Evolutionary conservation across 2,888 invertebrate species (phyloP).

Genomic region (Carcina quercana): DNA sequence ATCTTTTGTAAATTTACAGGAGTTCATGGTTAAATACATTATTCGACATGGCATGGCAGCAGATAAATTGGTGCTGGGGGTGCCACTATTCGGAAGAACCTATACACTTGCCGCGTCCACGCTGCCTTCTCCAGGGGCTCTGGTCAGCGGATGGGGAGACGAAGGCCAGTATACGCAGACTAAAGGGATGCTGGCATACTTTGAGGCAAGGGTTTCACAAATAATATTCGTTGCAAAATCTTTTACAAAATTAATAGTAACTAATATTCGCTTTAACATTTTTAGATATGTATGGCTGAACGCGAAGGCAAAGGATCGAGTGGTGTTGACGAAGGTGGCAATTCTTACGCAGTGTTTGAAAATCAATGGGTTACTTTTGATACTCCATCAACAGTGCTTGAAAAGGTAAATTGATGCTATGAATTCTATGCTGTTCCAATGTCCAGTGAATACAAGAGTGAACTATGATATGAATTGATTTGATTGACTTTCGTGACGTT

Average conservation of each 20-base stretch:
- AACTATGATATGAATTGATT: too few species aligned
- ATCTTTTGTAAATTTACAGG: too few species aligned
- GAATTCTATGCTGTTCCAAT: not conserved
- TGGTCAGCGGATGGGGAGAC: constrained; percentile 75
- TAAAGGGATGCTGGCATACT: constrained; percentile 81
- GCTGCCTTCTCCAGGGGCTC: constrained; percentile 71
- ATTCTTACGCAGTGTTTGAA: constrained; percentile 78
- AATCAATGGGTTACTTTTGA: constrained; percentile 90
- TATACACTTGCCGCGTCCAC: constrained; percentile 77
- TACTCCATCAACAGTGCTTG: constrained; percentile 76
- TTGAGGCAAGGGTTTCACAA: constrained; percentile 71
- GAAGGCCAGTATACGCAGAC: constrained; percentile 80
- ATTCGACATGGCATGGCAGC: constrained; percentile 76
- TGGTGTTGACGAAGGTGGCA: constrained; percentile 76
- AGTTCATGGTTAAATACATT: constrained; percentile 81
- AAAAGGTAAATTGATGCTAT: too few species aligned
- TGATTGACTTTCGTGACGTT: too few species aligned
- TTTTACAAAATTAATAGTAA: not conserved
- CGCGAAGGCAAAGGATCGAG: constrained; percentile 70
- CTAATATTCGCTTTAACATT: constrained; percentile 7
- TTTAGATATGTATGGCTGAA: constrained; percentile 72
- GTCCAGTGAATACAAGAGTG: not conserved
- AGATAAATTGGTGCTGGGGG: constrained; percentile 80
- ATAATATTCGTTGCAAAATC: not conserved
- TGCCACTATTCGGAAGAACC: constrained; percentile 83